Conservation (phyloP, 2,113 vertebrate genomes). For the Tragelaphus scriptus region DNA sequence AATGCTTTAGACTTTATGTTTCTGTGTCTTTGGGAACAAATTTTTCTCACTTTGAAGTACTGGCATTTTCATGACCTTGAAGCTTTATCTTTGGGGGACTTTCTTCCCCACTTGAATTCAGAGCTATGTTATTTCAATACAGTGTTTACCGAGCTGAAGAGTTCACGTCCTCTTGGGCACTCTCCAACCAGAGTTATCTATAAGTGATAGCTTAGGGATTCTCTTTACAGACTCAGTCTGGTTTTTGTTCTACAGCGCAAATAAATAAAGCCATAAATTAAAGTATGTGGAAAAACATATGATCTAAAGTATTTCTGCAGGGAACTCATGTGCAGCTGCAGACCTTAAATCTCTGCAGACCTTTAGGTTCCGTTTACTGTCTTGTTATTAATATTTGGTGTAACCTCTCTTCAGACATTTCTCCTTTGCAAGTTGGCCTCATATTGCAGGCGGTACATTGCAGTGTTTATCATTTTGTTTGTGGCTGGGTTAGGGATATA, state of each 20-base stretch:
- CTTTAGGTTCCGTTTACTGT: background rate
- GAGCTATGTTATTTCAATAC: background rate
- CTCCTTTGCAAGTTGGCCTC: background rate
- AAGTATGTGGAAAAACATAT: background rate
- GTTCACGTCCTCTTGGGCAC: background rate
- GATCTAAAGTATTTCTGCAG: background rate
- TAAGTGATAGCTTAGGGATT: background rate
- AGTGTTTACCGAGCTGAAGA: background rate
- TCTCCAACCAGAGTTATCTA: slow-evolving; percentile 39
- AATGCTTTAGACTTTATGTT: background rate
- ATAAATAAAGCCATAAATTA: slow-evolving; percentile 44
- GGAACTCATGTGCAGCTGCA: background rate
- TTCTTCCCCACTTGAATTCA: background rate
- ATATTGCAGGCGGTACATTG: background rate
- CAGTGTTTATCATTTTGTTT: background rate
- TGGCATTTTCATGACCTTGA: background rate
- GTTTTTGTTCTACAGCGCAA: background rate
- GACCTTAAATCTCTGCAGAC: background rate
- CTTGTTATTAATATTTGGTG: background rate
- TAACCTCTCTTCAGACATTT: background rate
- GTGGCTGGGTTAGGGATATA: background rate
- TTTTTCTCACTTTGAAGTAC: background rate
- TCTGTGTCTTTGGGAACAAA: background rate
- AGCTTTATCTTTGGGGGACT: background rate
- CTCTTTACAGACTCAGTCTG: slow-evolving; percentile 7